A percentile compares a stretch with the other conserved stretches of the same genome.
Conservation (phyloP, 2,113 vertebrate genomes). For the Myiozetetes cayanensis region DNA sequence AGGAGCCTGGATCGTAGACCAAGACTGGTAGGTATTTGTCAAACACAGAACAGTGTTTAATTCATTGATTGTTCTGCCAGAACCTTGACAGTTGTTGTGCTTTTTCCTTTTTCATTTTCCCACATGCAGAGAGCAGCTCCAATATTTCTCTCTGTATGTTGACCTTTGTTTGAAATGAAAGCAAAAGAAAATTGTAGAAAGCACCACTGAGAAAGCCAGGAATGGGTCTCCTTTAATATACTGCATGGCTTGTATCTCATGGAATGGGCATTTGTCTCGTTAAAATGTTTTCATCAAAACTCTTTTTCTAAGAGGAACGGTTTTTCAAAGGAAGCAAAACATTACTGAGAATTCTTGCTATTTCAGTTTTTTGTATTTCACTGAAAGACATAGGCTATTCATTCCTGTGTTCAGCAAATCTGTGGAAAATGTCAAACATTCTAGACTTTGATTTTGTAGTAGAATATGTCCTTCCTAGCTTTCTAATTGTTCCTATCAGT, state of each 20-base stretch:
- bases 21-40: background rate
- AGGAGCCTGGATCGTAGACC: background rate
- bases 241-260: background rate
- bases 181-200: slow-evolving; percentile 9
- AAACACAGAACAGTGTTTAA: background rate
- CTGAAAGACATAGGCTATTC: background rate
- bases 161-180: slow-evolving; percentile 53
- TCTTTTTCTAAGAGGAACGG: background rate
- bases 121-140: background rate
- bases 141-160: background rate
- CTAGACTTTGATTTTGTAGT: background rate
- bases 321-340: slow-evolving; percentile 2
- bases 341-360: background rate
- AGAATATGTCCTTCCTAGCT: background rate
- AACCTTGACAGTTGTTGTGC: background rate
- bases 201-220: background rate
- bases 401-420: background rate
- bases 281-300: slow-evolving; percentile 3
- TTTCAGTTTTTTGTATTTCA: background rate
- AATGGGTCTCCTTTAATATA: background rate
- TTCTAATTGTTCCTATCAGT: background rate
- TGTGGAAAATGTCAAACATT: background rate
- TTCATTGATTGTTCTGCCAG: slow-evolving; percentile 21
- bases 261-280: background rate
- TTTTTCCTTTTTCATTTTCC: background rate